Base-by-base conservation (phyloP, 2,888 invertebrate species). In the Nephrotoma guestfalica region DNA sequence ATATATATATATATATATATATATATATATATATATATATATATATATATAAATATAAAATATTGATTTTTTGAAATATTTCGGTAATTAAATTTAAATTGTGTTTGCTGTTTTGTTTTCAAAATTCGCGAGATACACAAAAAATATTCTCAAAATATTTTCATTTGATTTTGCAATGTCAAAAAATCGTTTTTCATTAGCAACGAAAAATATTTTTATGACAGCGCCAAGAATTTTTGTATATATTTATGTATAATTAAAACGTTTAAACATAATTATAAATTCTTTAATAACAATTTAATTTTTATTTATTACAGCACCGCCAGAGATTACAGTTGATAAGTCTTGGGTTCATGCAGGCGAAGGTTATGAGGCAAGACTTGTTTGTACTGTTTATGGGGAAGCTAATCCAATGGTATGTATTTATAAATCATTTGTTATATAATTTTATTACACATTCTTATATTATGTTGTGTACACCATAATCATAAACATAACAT, bases 321-420 rank as follows among this genome's bases (percentile, higher is more conserved):
- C 93, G 0, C 94, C 94, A 0, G 94, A 94, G 89, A 93, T 93
- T 85, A 93, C 92, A 4, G 93, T 93, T 88, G 93, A 93, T 89
- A 89, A 93, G 15, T 92, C 93, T 4, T 93, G 93, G 93, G 93
- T 94, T 1, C 94, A 94, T 89, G 93, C 93, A 0, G 94, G 93
- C 0, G 94, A 94, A 87, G 94, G 93, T 93, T 90, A 90, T 93
- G 87, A 87, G 84, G 94, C 93, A 0, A 93, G 93, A 87, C 90
- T 94, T 6, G 91, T 93, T 3, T 94, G 94, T 88, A 93, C 93
- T 0, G 93, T 94, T 0, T 92, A 93, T 0, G 93, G 93, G 0
- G 93, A 93, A 87, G 94, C 94, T 0, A 92, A 92, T 0, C 93
- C 93, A 0, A 93, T 93, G 92, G 93, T 94, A 89, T 90, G 86